Base-by-base conservation (phyloP, 2,797 vertebrate genomes). In the Mus minutoides region DNA sequence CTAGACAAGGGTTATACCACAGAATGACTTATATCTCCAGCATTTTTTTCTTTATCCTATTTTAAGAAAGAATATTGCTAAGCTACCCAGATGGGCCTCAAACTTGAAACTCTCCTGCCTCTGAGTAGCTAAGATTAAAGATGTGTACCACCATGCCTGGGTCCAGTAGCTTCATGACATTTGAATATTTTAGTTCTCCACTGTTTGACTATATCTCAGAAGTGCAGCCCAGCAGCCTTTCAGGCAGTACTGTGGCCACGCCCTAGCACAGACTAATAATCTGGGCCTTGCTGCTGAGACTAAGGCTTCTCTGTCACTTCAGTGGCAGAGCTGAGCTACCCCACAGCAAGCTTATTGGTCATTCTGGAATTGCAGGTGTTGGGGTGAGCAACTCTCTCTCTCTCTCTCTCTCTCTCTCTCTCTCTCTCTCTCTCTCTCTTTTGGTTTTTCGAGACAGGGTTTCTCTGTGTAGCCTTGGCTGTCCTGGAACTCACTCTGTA, bases 271-370 rank as follows among this genome's bases (percentile, higher is more conserved):
- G 16, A 14, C 69, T 56, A 9, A 6, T 29, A 49, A 78, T 24
- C 84, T 4, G 4, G 2, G 10, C 37, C 0, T 21, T 24, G 12
- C 5, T 16, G 58, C 58, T 14, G 58, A 83, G 26, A 22, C 22
- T 8, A 19, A n/a, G 24, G 9, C 31, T 62, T 79, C 34, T 34
- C 62, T 19, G 3, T 2, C 3, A 26, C 34, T 12, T 40, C 34
- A 5, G 40, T 40, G 37, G 52, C 75, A 26, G 29, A 40, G 6
- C 77, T 67, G 71, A 37, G 2, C 54, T 19, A 4, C 71, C 37
- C 26, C 2, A 2, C 43, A 2, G 0, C 0, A 0, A 21, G 11
- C n/a, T 77, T 29, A 0, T 6, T 37, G 5, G 60, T 24, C 69
- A 40, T 69, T 43, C 10, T n/a, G 21, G 37, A 1, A 0, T 29